These are phyloP conservation scores for Rhagologus leucostigma DNA, from an alignment of 2,113 vertebrate genomes.

Conservation along the genomic window DNA sequence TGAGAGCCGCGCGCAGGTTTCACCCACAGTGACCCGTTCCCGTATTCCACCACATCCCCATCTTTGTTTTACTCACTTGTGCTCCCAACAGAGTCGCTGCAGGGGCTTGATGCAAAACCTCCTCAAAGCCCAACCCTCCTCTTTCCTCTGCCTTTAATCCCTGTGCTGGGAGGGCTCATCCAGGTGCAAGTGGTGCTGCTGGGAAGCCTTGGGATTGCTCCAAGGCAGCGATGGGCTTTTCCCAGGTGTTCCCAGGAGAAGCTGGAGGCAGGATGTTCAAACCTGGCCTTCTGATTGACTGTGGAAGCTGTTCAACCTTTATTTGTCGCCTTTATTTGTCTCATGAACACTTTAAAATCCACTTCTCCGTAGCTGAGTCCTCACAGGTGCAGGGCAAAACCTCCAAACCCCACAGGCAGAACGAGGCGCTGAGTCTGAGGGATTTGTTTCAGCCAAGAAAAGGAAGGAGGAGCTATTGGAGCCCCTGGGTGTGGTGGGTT, in stretches of 20 bases:
- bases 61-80: not conserved
- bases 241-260: not conserved
- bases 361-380: not conserved
- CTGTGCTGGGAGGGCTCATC: not conserved
- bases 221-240: not conserved
- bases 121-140: rapidly evolving
- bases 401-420: not conserved
- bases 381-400: not conserved
- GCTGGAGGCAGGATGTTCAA: not conserved
- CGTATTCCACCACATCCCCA: not conserved
- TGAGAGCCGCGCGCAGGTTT: not conserved
- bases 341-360: not conserved
- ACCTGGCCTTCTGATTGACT: not conserved
- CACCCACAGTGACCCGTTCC: not conserved
- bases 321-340: not conserved
- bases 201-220: not conserved
- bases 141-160: not conserved
- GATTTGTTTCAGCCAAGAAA: not conserved
- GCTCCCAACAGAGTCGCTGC: rapidly evolving
- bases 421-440: rapidly evolving
- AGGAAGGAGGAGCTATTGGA: not conserved
- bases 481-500: not conserved
- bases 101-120: rapidly evolving
- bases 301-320: not conserved
- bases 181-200: not conserved